These are phyloP conservation scores for Eulemur mongoz DNA, from an alignment of 2,797 vertebrate species.

Conservation along the genomic window DNA sequence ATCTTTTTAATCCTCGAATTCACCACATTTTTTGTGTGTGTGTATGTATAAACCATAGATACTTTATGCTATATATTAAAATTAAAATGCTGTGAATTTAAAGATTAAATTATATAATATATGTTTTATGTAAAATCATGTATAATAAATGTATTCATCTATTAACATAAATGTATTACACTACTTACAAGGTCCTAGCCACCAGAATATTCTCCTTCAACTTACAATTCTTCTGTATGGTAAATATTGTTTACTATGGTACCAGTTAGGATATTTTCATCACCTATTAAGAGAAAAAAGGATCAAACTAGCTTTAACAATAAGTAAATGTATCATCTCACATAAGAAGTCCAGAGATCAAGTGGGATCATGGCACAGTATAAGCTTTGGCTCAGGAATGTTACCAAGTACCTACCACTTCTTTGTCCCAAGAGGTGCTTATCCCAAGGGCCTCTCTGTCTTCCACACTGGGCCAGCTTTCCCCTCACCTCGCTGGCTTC, in stretches of 20 bases:
- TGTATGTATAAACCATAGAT: background rate
- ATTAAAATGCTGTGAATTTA: background rate
- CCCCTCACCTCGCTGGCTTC: background rate
- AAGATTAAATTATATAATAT: background rate
- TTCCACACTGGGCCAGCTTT: background rate
- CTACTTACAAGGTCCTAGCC: background rate
- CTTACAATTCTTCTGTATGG: background rate
- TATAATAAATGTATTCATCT: background rate
- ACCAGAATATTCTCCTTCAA: background rate
- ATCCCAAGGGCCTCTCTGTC: background rate
- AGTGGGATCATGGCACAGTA: background rate
- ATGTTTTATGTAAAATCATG: background rate
- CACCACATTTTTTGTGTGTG: background rate
- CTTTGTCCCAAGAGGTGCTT: background rate
- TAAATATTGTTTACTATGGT: background rate
- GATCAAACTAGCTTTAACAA: background rate
- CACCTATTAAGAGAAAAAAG: background rate
- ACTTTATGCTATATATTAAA: background rate
- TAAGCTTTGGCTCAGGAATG: background rate
- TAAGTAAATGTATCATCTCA: background rate
- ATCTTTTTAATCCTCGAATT: background rate
- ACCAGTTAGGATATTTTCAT: background rate
- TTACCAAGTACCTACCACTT: background rate
- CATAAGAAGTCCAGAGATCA: background rate
- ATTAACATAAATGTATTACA: background rate